phyloP scores from a whole-genome alignment of 2,888 invertebrate genomes.

The Drosophila buzzatii region DNA sequence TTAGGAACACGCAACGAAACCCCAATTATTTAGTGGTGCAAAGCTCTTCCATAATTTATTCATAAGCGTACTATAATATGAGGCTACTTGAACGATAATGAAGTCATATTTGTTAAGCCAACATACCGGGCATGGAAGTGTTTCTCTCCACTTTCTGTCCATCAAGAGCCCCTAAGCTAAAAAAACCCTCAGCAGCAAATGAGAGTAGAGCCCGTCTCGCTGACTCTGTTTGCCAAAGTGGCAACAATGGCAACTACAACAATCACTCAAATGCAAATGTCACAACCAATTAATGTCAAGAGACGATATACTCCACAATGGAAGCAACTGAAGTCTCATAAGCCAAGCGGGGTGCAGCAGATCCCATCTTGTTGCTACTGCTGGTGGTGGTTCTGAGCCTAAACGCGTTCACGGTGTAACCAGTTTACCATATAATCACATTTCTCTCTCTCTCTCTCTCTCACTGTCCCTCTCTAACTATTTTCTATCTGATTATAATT shows the following conservation, averaged over 20 bases:
- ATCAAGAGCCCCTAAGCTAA: slow-evolving; percentile 20
- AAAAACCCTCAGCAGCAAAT: slow-evolving; percentile 35
- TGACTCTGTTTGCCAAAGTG: slow-evolving; percentile 50
- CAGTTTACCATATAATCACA: slow-evolving; percentile 49
- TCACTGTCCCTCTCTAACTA: slow-evolving; percentile 7
- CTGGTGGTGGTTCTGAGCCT: slow-evolving; percentile 39
- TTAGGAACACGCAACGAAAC: slow-evolving; percentile 61
- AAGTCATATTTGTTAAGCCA: slow-evolving; percentile 76
- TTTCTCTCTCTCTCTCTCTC: slow-evolving; percentile 5
- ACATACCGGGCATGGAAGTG: slow-evolving; percentile 45
- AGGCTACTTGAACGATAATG: slow-evolving; percentile 64
- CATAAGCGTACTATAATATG: slow-evolving; percentile 48
- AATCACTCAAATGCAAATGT: slow-evolving; percentile 83
- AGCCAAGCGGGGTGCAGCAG: slow-evolving; percentile 16
- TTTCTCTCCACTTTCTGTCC: slow-evolving; percentile 21
- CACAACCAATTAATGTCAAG: slow-evolving; percentile 84
- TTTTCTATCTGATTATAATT: neutral
- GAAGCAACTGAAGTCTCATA: slow-evolving; percentile 30
- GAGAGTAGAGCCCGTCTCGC: neutral
- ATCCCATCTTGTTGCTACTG: slow-evolving; percentile 37
- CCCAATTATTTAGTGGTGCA: slow-evolving; percentile 44
- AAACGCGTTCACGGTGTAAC: slow-evolving; percentile 61
- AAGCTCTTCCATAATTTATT: slow-evolving; percentile 74
- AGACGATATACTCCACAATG: slow-evolving; percentile 67
- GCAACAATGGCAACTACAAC: slow-evolving; percentile 81